Evolutionary conservation across 2,797 vertebrate genomes (phyloP).

Genomic region (Choloepus didactylus): DNA sequence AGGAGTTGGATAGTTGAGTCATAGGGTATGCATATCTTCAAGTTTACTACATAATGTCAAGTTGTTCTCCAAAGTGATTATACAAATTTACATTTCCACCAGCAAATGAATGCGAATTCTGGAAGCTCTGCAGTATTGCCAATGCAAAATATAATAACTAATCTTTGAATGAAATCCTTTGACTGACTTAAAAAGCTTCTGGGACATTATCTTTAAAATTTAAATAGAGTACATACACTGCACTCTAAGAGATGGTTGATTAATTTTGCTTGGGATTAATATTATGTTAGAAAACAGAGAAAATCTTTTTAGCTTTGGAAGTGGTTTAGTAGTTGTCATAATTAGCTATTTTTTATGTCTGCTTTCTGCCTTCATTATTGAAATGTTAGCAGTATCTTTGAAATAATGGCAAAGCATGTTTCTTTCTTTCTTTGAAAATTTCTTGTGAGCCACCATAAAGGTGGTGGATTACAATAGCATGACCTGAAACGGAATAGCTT

Average conservation of each 20-base stretch:
- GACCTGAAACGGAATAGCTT: neutral
- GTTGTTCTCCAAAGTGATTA: neutral
- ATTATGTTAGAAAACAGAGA: neutral
- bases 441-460: neutral
- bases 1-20: neutral
- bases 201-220: neutral
- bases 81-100: neutral
- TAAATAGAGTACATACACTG: neutral
- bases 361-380: neutral
- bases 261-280: conserved; percentile 3
- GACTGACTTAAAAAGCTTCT: neutral
- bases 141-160: neutral
- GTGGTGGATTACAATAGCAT: neutral
- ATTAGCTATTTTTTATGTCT: neutral
- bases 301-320: neutral
- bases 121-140: neutral
- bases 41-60: neutral
- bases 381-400: neutral
- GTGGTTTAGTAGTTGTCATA: conserved; percentile 8
- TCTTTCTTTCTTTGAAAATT: neutral
- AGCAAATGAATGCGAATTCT: neutral
- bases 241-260: neutral
- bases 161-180: neutral
- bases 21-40: neutral
- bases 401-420: neutral